These are phyloP conservation scores for Gryllus bimaculatus DNA, from an alignment of 1,140 invertebrate species.

Conservation along the genomic window DNA sequence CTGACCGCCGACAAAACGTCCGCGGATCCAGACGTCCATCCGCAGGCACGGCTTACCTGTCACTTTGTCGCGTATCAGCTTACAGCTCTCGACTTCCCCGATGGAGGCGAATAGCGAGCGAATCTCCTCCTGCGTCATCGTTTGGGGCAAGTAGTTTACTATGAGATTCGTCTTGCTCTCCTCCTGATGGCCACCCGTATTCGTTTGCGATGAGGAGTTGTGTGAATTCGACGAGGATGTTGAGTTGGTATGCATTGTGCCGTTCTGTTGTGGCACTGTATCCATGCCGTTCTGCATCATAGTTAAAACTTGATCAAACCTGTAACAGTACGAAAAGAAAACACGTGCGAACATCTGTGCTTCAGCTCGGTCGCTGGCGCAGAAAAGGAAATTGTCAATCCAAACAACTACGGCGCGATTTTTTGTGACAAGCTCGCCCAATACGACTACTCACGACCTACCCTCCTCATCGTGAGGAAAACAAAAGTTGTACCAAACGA, in stretches of 20 bases:
- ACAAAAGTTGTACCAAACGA: neutral
- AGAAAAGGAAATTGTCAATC: neutral
- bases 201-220: constrained; percentile 32
- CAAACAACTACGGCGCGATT: neutral
- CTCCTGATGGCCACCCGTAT: constrained; percentile 57
- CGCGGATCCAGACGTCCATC: too few species aligned
- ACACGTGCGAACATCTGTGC: neutral
- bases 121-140: constrained; percentile 99
- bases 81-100: constrained; percentile 98
- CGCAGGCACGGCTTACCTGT: constrained; percentile 55
- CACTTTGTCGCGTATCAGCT: constrained; percentile 96
- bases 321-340: constrained; percentile 10
- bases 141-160: constrained; percentile 98
- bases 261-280: constrained; percentile 57
- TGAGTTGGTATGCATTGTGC: constrained; percentile 36
- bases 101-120: constrained; percentile 94
- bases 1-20: neutral
- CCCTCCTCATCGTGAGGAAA: neutral
- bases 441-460: neutral
- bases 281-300: constrained; percentile 82
- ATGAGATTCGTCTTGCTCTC: constrained; percentile 98
- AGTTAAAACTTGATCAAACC: constrained; percentile 20
- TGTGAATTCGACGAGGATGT: constrained; percentile 31
- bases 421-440: neutral
- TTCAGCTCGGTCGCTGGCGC: neutral